A percentile compares a stretch with the other conserved stretches of the same genome.
phyloP scores from a whole-genome alignment of 1,140 invertebrate genomes.

The Nasonia vitripennis region DNA sequence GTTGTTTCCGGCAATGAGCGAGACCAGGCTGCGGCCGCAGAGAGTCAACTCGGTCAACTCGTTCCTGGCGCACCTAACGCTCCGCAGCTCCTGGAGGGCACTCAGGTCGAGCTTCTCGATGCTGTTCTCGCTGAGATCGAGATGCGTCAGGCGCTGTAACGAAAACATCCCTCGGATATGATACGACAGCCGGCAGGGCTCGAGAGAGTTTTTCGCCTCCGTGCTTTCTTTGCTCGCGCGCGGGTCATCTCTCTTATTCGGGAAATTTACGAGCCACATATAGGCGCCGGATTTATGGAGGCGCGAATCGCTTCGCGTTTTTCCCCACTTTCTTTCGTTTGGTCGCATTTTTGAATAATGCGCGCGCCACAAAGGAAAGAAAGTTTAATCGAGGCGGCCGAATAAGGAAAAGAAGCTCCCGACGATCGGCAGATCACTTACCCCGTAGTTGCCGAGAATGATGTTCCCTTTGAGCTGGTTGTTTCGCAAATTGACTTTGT shows the following conservation, averaged over 20 bases:
- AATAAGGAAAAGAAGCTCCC: neutral
- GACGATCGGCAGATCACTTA: conserved; percentile 71
- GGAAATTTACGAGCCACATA: conserved; percentile 25
- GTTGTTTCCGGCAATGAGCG: conserved; percentile 85
- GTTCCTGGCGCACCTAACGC: conserved; percentile 84
- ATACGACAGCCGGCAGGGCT: no score
- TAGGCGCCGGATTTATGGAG: conserved; percentile 29
- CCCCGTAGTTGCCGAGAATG: conserved; percentile 88
- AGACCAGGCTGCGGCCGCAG: conserved; percentile 80
- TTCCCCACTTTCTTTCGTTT: neutral
- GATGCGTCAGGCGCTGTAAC: conserved; percentile 80
- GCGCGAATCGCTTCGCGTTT: conserved; percentile 1
- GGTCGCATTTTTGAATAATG: neutral
- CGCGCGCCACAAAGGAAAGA: neutral
- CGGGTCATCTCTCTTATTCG: neutral
- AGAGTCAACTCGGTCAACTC: conserved; percentile 81
- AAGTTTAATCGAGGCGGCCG: no score
- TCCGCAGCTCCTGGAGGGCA: conserved; percentile 82
- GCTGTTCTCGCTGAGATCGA: conserved; percentile 87
- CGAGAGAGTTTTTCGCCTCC: neutral
- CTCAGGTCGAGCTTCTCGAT: conserved; percentile 85
- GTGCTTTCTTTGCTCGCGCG: no score
- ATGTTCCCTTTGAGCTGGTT: conserved; percentile 88
- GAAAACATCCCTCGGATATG: conserved; percentile 20
- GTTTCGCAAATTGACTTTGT: conserved; percentile 83